Conservation (phyloP, 2,113 vertebrate species). For the Limnothrissa miodon region DNA sequence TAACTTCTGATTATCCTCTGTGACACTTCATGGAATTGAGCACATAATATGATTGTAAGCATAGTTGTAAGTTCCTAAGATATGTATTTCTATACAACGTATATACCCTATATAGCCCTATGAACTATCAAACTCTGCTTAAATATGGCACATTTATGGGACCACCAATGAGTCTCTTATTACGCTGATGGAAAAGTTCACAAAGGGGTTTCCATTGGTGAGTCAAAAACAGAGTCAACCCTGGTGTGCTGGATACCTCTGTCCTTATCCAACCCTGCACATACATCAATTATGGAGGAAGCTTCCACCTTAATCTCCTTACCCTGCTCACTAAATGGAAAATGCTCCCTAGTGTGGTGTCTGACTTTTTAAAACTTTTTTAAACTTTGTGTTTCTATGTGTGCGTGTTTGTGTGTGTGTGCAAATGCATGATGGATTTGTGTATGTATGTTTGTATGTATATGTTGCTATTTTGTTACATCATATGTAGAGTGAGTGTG, state of each 20-base stretch:
- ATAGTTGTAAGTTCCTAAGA: neutral
- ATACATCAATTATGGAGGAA: neutral
- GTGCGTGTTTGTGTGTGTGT: slow-evolving; percentile 25
- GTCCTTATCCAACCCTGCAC: neutral
- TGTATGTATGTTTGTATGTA: slow-evolving; percentile 17
- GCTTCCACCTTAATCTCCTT: neutral
- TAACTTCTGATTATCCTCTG: neutral
- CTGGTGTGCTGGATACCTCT: neutral
- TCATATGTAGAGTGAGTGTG: slow-evolving; percentile 22
- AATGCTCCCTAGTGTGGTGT: neutral
- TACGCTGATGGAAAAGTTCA: slow-evolving; percentile 7
- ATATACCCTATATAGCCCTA: no score
- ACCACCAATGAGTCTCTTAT: neutral
- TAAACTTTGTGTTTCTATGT: neutral
- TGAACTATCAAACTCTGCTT: neutral
- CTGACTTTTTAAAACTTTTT: neutral
- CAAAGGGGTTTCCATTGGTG: neutral
- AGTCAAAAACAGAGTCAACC: neutral
- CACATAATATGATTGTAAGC: neutral
- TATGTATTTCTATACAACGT: no score
- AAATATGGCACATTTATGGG: neutral
- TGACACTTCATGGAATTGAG: neutral
- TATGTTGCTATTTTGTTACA: slow-evolving; percentile 9
- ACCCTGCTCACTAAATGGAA: neutral
- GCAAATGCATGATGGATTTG: slow-evolving; percentile 11